A percentile compares a stretch with the other conserved stretches of the same genome.
phyloP scores from a whole-genome alignment of 2,888 invertebrate species.

The Tipula helvola region DNA sequence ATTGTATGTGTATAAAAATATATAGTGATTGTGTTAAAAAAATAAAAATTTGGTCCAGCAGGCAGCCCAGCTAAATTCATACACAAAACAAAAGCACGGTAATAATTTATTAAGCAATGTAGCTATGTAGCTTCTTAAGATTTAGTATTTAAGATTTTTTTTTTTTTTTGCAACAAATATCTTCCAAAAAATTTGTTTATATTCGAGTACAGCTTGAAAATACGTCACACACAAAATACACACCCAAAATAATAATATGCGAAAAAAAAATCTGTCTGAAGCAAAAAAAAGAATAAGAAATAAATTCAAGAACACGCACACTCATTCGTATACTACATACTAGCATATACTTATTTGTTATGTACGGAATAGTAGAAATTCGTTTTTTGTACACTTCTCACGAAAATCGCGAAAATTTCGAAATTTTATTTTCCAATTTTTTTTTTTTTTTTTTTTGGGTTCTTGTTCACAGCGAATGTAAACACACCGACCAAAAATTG shows the following conservation, averaged over 20 bases:
- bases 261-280: background rate
- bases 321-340: background rate
- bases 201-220: background rate
- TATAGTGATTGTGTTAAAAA: background rate
- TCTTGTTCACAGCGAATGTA: background rate
- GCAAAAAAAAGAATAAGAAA: background rate
- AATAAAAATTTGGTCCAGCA: background rate
- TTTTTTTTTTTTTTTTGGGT: background rate
- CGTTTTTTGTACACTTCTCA: background rate
- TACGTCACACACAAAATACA: background rate
- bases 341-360: background rate
- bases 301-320: slow-evolving; percentile 6
- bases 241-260: slow-evolving; percentile 5
- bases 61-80: background rate
- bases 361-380: background rate
- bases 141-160: background rate
- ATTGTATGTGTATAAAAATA: background rate
- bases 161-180: background rate
- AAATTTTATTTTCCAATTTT: background rate
- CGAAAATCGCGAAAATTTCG: background rate
- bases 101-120: background rate
- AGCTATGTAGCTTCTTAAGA: background rate
- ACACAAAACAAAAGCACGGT: background rate
- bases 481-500: background rate
- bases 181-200: background rate